Evolutionary conservation across 2,113 vertebrate species (phyloP).

Genomic region (Theristicus caerulescens): DNA sequence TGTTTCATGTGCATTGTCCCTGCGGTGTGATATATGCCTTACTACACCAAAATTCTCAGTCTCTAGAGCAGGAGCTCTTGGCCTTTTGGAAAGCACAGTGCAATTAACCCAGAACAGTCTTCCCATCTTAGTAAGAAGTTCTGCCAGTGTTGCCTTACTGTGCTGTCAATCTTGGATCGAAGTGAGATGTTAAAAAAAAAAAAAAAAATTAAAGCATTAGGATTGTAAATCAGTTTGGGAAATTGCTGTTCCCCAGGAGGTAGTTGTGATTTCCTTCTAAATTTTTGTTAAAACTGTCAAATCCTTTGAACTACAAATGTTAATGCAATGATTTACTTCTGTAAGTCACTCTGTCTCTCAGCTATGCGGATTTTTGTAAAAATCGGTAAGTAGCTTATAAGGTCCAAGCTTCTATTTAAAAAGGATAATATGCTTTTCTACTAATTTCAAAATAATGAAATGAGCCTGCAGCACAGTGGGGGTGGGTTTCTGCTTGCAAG

Average conservation of each 20-base stretch:
- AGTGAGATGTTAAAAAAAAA: neutral
- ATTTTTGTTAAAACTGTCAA: neutral
- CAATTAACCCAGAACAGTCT: neutral
- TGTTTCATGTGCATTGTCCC: neutral
- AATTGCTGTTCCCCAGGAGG: neutral
- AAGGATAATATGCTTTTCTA: neutral
- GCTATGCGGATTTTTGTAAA: neutral
- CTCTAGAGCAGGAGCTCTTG: neutral
- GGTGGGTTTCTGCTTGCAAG: neutral
- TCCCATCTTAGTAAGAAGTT: neutral
- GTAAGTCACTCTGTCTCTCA: neutral
- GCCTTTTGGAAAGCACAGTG: neutral
- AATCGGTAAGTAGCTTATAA: neutral
- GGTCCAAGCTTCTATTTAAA: slow-evolving; percentile 11
- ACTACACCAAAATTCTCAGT: neutral
- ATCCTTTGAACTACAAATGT: neutral
- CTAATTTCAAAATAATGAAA: neutral
- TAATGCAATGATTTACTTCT: neutral
- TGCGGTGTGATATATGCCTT: neutral
- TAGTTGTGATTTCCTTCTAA: neutral
- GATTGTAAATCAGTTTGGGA: neutral
- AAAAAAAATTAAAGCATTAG: neutral
- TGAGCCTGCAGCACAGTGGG: neutral
- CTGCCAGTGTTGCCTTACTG: neutral
- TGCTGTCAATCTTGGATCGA: neutral